These are phyloP conservation scores for Heliangelus exortis DNA, from an alignment of 2,797 vertebrate genomes.

Conservation along the genomic window DNA sequence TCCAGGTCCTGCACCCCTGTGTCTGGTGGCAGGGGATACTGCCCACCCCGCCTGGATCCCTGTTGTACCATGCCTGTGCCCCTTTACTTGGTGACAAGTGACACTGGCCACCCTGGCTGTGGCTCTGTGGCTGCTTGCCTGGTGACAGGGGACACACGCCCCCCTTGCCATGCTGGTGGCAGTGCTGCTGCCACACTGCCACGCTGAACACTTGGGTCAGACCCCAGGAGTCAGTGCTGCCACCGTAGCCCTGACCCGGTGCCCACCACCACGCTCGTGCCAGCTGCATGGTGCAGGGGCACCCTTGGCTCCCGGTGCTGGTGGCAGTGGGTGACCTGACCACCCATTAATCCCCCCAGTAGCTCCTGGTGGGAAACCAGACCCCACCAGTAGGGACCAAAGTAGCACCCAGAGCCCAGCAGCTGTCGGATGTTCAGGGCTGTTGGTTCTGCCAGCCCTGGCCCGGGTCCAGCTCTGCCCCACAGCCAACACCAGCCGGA, in stretches of 20 bases:
- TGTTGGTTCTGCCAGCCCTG: not conserved
- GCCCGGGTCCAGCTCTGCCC: not conserved
- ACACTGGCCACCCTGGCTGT: no score
- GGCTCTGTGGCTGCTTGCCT: no score
- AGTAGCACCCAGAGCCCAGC: not conserved
- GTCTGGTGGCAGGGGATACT: no score
- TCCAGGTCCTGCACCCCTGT: no score
- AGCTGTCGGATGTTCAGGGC: not conserved
- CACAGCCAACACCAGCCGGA: not conserved
- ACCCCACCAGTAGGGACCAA: not conserved
- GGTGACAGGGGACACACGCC: no score
- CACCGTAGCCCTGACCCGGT: not conserved
- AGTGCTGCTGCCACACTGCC: not conserved
- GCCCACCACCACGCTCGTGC: not conserved
- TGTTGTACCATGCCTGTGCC: no score
- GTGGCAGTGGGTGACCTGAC: no score
- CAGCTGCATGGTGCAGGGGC: not conserved
- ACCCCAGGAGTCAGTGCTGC: constrained; percentile 32
- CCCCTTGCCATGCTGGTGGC: not conserved
- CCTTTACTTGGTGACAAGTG: no score
- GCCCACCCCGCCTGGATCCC: not conserved
- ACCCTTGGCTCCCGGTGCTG: not conserved
- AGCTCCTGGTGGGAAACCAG: not conserved
- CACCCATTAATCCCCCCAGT: no score
- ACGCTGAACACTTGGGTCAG: not conserved